These are phyloP conservation scores for Apeltes quadracus DNA, from an alignment of 2,113 vertebrate genomes.

Conservation along the genomic window DNA sequence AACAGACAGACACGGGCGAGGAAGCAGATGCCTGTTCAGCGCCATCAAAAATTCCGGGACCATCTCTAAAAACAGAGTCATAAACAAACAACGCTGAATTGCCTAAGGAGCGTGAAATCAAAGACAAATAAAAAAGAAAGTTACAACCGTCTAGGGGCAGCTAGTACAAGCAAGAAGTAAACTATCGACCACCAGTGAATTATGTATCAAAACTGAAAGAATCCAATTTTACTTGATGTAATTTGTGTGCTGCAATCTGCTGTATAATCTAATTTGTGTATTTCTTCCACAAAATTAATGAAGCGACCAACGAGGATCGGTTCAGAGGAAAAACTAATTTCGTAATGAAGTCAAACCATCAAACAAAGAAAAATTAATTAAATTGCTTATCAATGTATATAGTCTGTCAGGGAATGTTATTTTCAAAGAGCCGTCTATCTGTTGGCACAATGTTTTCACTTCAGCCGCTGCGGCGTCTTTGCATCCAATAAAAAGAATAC, in stretches of 20 bases:
- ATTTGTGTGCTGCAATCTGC: conserved; percentile 62
- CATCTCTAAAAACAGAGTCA: conserved; percentile 32
- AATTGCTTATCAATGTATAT: conserved; percentile 77
- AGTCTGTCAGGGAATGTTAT: conserved; percentile 68
- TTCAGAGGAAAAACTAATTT: conserved; percentile 55
- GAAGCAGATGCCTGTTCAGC: conserved; percentile 24
- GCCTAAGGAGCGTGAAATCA: conserved; percentile 43
- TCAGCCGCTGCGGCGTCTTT: conserved; percentile 30
- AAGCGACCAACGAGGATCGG: conserved; percentile 52
- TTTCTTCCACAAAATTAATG: conserved; percentile 74
- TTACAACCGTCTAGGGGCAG: conserved; percentile 29
- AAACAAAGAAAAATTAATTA: conserved; percentile 81
- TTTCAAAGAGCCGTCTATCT: conserved; percentile 57
- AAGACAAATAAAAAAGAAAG: conserved; percentile 37
- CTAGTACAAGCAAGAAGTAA: conserved; percentile 33
- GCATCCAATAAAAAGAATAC: conserved; percentile 60
- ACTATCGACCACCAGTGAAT: conserved; percentile 66
- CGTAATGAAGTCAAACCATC: conserved; percentile 76
- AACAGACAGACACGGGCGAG: conserved; percentile 37
- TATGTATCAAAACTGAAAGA: conserved; percentile 73
- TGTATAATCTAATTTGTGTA: conserved; percentile 77
- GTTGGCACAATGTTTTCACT: conserved; percentile 55
- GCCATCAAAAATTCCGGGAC: conserved; percentile 31
- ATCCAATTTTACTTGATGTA: conserved; percentile 73
- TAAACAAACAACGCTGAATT: conserved; percentile 34